Conservation (phyloP, 2,888 invertebrate genomes). For the Caenorhabditis zanzibari region DNA sequence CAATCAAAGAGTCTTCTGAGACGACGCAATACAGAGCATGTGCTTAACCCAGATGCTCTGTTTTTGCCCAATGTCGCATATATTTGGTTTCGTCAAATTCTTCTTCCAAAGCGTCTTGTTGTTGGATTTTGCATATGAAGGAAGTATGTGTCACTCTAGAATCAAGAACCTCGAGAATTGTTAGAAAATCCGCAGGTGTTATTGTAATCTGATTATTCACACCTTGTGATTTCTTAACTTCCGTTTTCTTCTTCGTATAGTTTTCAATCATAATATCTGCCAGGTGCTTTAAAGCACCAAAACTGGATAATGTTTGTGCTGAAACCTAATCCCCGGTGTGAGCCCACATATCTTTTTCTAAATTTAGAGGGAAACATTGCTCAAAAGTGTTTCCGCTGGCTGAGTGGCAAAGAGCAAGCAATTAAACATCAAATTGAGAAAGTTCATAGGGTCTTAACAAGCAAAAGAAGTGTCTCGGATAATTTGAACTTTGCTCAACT, state of each 20-base stretch:
- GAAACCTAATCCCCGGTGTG: constrained; percentile 44
- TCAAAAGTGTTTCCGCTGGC: constrained; percentile 45
- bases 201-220: constrained; percentile 5
- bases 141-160: constrained; percentile 18
- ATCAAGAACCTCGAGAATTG: not conserved
- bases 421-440: constrained; percentile 25
- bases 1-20: constrained; percentile 54
- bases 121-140: constrained; percentile 39
- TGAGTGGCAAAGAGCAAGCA: constrained; percentile 24
- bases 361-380: constrained; percentile 33
- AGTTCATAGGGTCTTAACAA: constrained; percentile 15
- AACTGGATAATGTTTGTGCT: constrained; percentile 46
- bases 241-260: not conserved
- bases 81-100: constrained; percentile 55
- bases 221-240: constrained; percentile 5
- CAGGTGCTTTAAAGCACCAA: too few species aligned
- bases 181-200: constrained; percentile 5
- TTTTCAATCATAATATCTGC: too few species aligned
- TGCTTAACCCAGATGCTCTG: constrained; percentile 60
- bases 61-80: constrained; percentile 63
- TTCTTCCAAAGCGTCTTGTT: constrained; percentile 41
- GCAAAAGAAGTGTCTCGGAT: not conserved
- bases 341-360: constrained; percentile 31
- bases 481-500: not conserved
- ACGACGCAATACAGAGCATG: constrained; percentile 29